Base-by-base conservation (phyloP, 1,140 invertebrate species). In the Papilio xuthus region DNA sequence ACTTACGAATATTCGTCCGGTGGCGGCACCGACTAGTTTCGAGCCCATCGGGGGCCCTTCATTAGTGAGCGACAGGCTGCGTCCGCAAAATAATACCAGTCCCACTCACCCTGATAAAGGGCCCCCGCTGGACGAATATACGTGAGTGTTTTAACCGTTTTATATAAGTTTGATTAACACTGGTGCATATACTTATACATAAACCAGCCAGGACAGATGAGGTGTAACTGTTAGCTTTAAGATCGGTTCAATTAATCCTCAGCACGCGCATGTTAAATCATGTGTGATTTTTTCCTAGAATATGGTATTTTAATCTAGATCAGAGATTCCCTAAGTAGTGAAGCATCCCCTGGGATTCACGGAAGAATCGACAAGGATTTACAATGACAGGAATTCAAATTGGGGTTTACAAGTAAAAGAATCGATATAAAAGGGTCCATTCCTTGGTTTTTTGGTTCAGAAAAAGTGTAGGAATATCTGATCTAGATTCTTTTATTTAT, bases 111-210 rank as follows among this genome's bases (percentile, higher is more conserved):
- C n/a, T n/a, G n/a, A n/a, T n/a, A n/a, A n/a, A n/a, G n/a, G n/a
- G n/a, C n/a, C n/a, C n/a, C n/a, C n/a, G n/a, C n/a, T n/a, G n/a
- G n/a, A n/a, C n/a, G n/a, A n/a, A n/a, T n/a, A n/a, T n/a, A n/a
- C n/a, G n/a, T n/a, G n/a, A n/a, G n/a, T n/a, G n/a, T n/a, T n/a
- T n/a, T n/a, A n/a, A n/a, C n/a, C n/a, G n/a, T n/a, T n/a, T n/a
- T n/a, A n/a, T n/a, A n/a, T n/a, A n/a, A n/a, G n/a, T n/a, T n/a
- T n/a, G 63, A 89, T 83, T 86, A 70, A 91, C 89, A 93, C 90
- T 88, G 90, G 91, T 93, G 91, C 90, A 90, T 84, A 93, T 93
- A 93, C 90, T 92, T 94, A 87, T 93, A 93, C 92, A 94, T 94
- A 92, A 86, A 92, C 91, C 91, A 93, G 91, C 91, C 91, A 90